These are phyloP conservation scores for Calypte anna DNA, from an alignment of 2,113 vertebrate genomes.

Conservation along the genomic window DNA sequence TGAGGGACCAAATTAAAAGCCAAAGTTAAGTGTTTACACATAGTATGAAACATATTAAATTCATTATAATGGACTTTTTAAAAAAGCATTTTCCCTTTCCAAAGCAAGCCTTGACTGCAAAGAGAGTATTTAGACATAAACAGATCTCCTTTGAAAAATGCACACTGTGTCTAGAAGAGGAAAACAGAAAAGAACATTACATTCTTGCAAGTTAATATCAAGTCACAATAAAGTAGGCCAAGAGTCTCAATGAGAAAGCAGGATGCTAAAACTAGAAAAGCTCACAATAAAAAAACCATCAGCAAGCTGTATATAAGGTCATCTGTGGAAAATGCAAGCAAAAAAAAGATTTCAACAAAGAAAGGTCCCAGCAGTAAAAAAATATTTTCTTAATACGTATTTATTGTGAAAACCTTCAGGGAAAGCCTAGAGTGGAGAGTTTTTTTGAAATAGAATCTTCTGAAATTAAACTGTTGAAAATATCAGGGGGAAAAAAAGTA, in stretches of 20 bases:
- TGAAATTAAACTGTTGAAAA: neutral
- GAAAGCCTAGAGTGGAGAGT: neutral
- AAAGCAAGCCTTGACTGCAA: neutral
- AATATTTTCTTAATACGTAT: neutral
- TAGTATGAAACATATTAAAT: neutral
- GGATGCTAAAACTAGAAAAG: neutral
- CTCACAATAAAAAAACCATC: neutral
- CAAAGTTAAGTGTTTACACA: neutral
- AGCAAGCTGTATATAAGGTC: neutral
- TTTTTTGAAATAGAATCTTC: neutral
- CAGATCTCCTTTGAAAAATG: neutral
- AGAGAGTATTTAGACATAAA: neutral
- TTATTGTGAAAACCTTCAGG: neutral
- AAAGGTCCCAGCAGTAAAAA: neutral
- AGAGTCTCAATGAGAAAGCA: neutral
- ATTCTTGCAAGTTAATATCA: neutral
- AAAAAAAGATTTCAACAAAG: neutral
- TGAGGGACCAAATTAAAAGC: neutral
- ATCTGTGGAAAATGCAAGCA: neutral
- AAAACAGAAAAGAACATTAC: neutral
- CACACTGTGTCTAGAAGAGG: neutral
- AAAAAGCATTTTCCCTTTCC: neutral
- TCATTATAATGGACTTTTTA: neutral
- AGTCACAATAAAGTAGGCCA: neutral
- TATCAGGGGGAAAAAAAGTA: fast-evolving